Evolutionary conservation across 2,888 invertebrate species (phyloP).

Genomic region (Camponotus fellah): DNA sequence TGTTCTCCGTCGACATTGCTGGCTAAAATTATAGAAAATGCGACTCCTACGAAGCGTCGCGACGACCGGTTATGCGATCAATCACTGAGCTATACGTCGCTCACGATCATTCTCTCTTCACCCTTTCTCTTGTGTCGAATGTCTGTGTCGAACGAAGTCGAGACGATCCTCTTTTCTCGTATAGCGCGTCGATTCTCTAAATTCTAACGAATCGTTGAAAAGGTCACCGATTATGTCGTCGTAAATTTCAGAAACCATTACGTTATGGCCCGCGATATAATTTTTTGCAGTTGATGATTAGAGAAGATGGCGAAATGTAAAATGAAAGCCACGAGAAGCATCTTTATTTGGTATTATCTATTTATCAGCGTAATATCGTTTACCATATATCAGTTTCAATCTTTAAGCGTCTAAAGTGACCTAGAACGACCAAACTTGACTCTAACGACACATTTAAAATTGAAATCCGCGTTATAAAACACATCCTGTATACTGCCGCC

Average conservation of each 20-base stretch:
- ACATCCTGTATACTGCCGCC: background rate
- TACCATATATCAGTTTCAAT: background rate
- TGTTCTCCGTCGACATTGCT: constrained; percentile 28
- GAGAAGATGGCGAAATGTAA: constrained; percentile 1
- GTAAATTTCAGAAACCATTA: constrained; percentile 36
- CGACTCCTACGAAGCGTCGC: constrained; percentile 41
- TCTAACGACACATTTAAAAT: constrained; percentile 3
- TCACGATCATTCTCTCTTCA: constrained; percentile 28
- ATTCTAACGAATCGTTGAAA: constrained; percentile 53
- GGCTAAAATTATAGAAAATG: constrained; percentile 44
- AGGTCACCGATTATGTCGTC: constrained; percentile 50
- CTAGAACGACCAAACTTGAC: background rate
- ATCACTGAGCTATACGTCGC: constrained; percentile 40
- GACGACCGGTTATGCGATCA: constrained; percentile 45
- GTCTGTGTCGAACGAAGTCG: constrained; percentile 1
- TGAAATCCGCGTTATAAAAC: background rate
- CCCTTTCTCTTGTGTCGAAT: constrained; percentile 31
- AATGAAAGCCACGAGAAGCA: constrained; percentile 5
- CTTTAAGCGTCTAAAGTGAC: background rate
- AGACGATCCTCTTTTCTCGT: constrained; percentile 36
- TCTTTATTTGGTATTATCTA: background rate
- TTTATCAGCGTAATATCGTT: background rate
- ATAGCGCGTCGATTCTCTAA: constrained; percentile 34
- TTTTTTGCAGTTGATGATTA: constrained; percentile 34
- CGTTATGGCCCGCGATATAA: constrained; percentile 20